phyloP scores from a whole-genome alignment of 2,797 vertebrate genomes.

The Anableps anableps region DNA sequence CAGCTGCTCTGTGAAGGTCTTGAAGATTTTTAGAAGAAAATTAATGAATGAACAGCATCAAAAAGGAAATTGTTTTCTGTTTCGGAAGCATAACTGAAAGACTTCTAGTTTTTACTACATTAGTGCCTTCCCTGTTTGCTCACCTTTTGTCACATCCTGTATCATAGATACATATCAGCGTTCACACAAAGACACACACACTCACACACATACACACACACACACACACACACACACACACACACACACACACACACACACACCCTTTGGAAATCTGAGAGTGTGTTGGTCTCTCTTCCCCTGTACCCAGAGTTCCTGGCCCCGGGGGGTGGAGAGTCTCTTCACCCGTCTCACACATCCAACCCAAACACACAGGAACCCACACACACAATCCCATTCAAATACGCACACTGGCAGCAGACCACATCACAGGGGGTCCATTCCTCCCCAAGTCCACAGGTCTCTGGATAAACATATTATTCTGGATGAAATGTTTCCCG shows the following conservation, averaged over 20 bases:
- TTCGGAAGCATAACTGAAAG: constrained; percentile 34
- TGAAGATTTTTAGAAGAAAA: neutral
- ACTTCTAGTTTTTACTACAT: constrained; percentile 30
- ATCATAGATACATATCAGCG: neutral
- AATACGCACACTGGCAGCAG: constrained; percentile 70
- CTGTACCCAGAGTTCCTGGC: constrained; percentile 75
- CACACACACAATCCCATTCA: constrained; percentile 8
- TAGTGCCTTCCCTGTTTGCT: constrained; percentile 24
- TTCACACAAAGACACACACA: neutral
- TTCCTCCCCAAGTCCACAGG: constrained; percentile 71
- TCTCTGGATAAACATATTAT: constrained; percentile 82
- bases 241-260: constrained; percentile 32
- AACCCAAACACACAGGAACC: constrained; percentile 75
- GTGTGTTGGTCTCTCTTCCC: constrained; percentile 74
- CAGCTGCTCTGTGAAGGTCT: neutral
- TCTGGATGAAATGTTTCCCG: constrained; percentile 84
- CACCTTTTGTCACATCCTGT: constrained; percentile 60
- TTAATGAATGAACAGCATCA: neutral
- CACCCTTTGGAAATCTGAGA: constrained; percentile 70
- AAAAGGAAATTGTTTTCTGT: neutral
- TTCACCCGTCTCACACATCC: constrained; percentile 71
- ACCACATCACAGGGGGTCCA: constrained; percentile 80
- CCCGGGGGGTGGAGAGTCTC: constrained; percentile 72
- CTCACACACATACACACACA: constrained; percentile 11
- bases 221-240: constrained; percentile 24